Conservation (phyloP, 2,888 invertebrate species). For the Lepidocyrtoides sp. region DNA sequence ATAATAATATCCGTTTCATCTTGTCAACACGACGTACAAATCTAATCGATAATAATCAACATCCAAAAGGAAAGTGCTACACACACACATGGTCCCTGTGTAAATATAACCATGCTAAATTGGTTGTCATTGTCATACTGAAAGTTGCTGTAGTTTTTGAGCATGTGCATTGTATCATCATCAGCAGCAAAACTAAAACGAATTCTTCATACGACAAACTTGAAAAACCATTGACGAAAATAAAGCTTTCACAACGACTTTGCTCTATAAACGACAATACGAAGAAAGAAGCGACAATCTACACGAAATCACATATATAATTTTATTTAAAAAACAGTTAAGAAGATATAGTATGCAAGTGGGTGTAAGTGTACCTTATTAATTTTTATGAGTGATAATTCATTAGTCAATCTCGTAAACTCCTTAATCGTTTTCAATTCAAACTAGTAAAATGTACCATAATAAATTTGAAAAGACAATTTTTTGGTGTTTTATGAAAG, state of each 20-base stretch:
- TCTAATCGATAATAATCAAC: not conserved
- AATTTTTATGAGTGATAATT: constrained; percentile 40
- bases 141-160: not conserved
- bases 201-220: constrained; percentile 31
- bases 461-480: not conserved
- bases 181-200: not conserved
- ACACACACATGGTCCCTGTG: not conserved
- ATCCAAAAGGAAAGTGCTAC: constrained; percentile 37
- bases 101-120: not conserved
- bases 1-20: not conserved
- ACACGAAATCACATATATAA: constrained; percentile 38
- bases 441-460: not conserved
- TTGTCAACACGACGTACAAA: not conserved
- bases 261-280: constrained; percentile 50
- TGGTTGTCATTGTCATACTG: not conserved
- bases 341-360: not conserved
- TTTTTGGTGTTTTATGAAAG: not conserved
- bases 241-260: constrained; percentile 36
- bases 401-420: constrained; percentile 14
- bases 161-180: constrained; percentile 41
- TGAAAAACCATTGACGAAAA: constrained; percentile 21
- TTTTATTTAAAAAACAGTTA: not conserved
- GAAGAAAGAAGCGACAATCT: constrained; percentile 49
- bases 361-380: constrained; percentile 24
- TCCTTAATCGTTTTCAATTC: too few species aligned